These are phyloP conservation scores for Tetheella fluctuosa DNA, from an alignment of 2,888 invertebrate species.

Conservation along the genomic window DNA sequence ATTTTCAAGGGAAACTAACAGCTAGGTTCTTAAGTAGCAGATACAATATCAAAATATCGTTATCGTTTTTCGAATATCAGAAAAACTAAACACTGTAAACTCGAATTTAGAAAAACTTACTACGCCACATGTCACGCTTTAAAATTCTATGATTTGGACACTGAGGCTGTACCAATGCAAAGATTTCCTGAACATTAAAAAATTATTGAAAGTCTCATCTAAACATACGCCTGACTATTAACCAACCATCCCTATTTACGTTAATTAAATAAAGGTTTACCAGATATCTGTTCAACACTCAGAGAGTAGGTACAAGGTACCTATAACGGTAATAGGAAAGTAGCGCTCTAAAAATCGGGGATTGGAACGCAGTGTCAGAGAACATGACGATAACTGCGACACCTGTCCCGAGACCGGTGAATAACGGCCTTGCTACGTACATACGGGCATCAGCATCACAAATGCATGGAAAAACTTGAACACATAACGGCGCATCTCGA, in stretches of 20 bases:
- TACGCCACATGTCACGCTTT: slow-evolving; percentile 40
- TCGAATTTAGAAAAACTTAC: slow-evolving; percentile 39
- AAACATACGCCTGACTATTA: not conserved
- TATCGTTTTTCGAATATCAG: no score
- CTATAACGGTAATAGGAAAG: slow-evolving; percentile 46
- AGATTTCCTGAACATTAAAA: slow-evolving; percentile 46
- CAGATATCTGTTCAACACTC: slow-evolving; percentile 13
- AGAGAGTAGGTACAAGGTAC: slow-evolving; percentile 6
- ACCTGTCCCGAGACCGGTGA: slow-evolving; percentile 62
- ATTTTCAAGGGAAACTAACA: no score
- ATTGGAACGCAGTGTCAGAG: slow-evolving; percentile 48
- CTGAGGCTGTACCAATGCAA: slow-evolving; percentile 54
- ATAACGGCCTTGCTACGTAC: slow-evolving; percentile 61
- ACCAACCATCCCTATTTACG: no score
- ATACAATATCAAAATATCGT: no score
- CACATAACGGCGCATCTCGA: slow-evolving; percentile 61
- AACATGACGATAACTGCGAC: slow-evolving; percentile 57
- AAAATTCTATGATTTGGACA: slow-evolving; percentile 48
- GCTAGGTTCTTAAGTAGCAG: no score
- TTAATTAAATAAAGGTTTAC: not conserved
- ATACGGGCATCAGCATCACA: slow-evolving; percentile 54
- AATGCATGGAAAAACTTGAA: slow-evolving; percentile 69
- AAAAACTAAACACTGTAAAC: slow-evolving; percentile 30
- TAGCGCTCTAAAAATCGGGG: slow-evolving; percentile 42
- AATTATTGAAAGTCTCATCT: slow-evolving; percentile 9